Conservation (phyloP, 2,113 vertebrate species). For the Odontesthes bonariensis region DNA sequence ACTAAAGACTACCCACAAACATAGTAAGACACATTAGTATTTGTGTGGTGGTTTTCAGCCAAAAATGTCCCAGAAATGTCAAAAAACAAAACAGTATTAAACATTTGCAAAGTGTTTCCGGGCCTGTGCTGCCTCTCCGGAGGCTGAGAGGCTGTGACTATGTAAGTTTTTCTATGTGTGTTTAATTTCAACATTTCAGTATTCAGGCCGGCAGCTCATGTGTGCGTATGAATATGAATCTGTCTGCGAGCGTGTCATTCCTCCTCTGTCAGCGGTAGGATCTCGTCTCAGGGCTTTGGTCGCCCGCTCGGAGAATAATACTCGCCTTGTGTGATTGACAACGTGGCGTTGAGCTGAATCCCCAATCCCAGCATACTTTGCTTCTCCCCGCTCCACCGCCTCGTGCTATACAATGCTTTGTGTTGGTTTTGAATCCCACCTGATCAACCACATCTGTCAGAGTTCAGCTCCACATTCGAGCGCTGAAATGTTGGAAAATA, state of each 20-base stretch:
- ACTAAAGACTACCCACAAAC: not conserved
- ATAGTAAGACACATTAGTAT: not conserved
- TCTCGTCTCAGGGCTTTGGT: slow-evolving; percentile 8
- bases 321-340: slow-evolving; percentile 44
- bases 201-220: not conserved
- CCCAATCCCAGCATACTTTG: slow-evolving; percentile 43
- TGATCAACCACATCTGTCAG: not conserved
- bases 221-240: slow-evolving; percentile 19
- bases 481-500: not conserved
- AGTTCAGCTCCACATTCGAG: not conserved
- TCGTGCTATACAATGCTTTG: not conserved
- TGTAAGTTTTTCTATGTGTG: not conserved
- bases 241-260: slow-evolving; percentile 3
- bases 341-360: slow-evolving; percentile 7
- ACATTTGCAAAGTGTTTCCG: slow-evolving; percentile 32
- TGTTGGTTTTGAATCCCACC: slow-evolving; percentile 21
- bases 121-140: not conserved
- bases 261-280: slow-evolving; percentile 13
- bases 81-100: slow-evolving; percentile 43
- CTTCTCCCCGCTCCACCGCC: not conserved
- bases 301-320: slow-evolving; percentile 30
- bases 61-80: slow-evolving; percentile 53
- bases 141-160: not conserved
- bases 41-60: slow-evolving; percentile 3
- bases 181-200: slow-evolving; percentile 1